Evolutionary conservation across 2,113 vertebrate species (phyloP), one percentile per base, ranked within the genome.

Genomic region (Coreoperca whiteheadi): DNA sequence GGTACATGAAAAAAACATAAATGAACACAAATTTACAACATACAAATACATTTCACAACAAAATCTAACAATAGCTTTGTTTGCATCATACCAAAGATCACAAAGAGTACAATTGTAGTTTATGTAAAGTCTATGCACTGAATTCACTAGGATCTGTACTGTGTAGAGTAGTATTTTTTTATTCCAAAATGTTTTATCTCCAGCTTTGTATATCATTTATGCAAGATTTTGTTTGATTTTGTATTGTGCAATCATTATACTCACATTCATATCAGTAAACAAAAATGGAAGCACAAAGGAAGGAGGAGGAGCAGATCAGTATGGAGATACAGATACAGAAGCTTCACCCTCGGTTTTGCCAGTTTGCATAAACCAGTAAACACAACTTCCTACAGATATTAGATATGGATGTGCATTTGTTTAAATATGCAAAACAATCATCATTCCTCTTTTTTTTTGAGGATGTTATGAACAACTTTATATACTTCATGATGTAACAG

Each of bases 281-380:
- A 61, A 32, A 39, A 51, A 71, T 2, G 1, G 28, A 37, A 54
- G 11, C 1, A 50, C 11, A n/a, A 11, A 41, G 32, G 48, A 20
- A 21, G 25, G 6, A 46, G 66, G 2, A 81, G 61, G 34, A 56
- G 67, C n/a, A 66, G 30, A 69, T 63, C 69, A 69, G 54, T 28
- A 16, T 32, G 21, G 37, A 81, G 43, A 69, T 54, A 30, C 16
- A 50, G 57, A 70, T 64, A 3, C 14, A 46, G 43, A 51, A 60
- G 25, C 1, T 67, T 74, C 11, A 50, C n/a, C 63, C 48, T 57
- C 14, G 0, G 51, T 56, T 54, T 41, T 70, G 8, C 0, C 3
- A 48, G 41, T 60, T 78, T 77, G 66, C 74, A 66, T 67, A 48
- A 61, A 81, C 32, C 72, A 34, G 57, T 34, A 70, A 76, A 82